phyloP scores from a whole-genome alignment of 2,797 vertebrate genomes.

The Limnodromus scolopaceus region DNA sequence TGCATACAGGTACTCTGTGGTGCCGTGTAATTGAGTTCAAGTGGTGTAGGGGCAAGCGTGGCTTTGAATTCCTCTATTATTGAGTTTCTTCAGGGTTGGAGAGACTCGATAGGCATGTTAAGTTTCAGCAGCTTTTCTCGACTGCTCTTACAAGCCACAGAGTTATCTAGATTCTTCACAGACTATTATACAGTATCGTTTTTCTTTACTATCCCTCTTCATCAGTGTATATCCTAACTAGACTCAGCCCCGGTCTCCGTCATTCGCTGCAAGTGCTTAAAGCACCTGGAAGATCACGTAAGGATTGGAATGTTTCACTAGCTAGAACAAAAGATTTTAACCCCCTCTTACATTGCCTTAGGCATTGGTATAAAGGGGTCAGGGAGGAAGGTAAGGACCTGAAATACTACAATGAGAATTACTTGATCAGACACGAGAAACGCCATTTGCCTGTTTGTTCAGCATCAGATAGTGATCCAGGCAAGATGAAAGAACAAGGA shows the following conservation, averaged over 20 bases:
- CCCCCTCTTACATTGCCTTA: not conserved
- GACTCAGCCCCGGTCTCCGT: fast-evolving
- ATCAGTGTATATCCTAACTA: not conserved
- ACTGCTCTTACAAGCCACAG: not conserved
- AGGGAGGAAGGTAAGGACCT: not conserved
- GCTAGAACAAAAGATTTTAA: not conserved
- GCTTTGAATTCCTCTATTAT: not conserved
- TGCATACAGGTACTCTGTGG: not conserved
- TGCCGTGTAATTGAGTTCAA: not conserved
- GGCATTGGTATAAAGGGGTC: not conserved
- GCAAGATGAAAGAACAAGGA: not conserved
- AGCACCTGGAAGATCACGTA: not conserved
- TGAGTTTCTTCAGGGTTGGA: not conserved
- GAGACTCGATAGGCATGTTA: not conserved
- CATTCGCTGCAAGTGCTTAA: not conserved
- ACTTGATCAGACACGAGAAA: not conserved
- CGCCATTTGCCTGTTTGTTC: not conserved
- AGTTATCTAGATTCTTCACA: not conserved
- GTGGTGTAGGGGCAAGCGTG: not conserved
- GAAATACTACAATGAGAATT: not conserved
- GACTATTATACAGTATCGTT: not conserved
- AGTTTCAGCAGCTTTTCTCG: not conserved
- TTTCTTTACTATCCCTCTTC: not conserved
- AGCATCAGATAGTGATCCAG: not conserved
- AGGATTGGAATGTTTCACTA: not conserved